Evolutionary conservation across 2,113 vertebrate genomes (phyloP).

Genomic region (Antigone vipio): DNA sequence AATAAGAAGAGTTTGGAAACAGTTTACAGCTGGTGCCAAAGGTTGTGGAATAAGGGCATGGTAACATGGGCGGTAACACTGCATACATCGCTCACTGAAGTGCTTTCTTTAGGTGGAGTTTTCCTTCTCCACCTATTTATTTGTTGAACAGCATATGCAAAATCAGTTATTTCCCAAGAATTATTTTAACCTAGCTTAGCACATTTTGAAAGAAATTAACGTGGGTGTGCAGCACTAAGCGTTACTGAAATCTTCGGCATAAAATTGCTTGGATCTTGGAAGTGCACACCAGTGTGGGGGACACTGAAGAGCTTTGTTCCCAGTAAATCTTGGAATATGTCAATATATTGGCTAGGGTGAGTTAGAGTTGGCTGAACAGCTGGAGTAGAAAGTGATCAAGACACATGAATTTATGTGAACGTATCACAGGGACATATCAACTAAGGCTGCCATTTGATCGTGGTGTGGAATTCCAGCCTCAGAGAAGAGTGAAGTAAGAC

Average conservation of each 20-base stretch:
- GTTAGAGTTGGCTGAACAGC: background rate
- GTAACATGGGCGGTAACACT: background rate
- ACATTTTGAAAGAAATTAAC: background rate
- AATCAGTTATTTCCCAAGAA: background rate
- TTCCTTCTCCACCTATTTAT: background rate
- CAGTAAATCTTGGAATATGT: background rate
- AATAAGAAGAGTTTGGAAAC: background rate
- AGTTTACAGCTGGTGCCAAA: background rate
- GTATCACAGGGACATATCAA: background rate
- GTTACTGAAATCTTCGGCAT: background rate
- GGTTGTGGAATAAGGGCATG: background rate
- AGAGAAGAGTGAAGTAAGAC: background rate
- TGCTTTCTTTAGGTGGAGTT: background rate
- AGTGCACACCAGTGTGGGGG: background rate
- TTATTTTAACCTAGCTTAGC: background rate
- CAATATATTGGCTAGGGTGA: background rate
- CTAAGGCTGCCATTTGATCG: background rate
- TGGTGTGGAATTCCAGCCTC: background rate
- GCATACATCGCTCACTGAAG: background rate
- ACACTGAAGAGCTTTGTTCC: fast-evolving
- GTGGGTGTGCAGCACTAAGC: background rate
- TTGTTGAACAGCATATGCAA: background rate
- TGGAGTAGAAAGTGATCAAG: background rate
- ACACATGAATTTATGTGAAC: background rate
- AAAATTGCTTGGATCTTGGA: background rate